Evolutionary conservation across 2,797 vertebrate species (phyloP), one percentile per base, ranked within the genome.

Genomic region (Carcharodon carcharias): DNA sequence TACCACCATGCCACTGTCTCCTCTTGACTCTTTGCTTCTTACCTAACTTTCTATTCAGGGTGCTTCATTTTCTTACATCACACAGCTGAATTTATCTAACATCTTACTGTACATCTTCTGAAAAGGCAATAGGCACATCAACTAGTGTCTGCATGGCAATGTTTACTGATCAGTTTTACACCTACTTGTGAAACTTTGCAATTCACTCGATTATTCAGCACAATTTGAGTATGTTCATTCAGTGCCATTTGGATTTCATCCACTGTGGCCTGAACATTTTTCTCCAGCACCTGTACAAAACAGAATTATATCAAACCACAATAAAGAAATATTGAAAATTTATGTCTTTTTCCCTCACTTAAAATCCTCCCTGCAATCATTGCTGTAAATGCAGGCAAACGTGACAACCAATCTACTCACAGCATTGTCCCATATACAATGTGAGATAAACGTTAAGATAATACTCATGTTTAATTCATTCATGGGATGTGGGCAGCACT

Each of bases 181-280:
- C 98, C 98, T 65, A 98, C 98, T n/a, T 97, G 97, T 18, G 97
- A 97, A 4, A 96, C 96, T 0, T 97, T 96, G 61, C 97, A 96
- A 3, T 85, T 96, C 56, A 96, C 40, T 1, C 97, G 97, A 21
- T 97, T 97, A 6, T 97, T 97, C 0, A 99, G 12, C 18, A 98
- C 97, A 73, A 97, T 96, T 0, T 94, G n/a, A n/a, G 97, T 97
- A 0, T 98, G 98, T 6, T 5, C 82, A 88, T 98, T 97, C 96
- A 99, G 96, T 54, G 97, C 97, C 7, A 98, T 98, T 80, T 98
- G 98, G 87, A 98, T 98, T 97, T 98, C 98, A 1, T 96, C 96
- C 45, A 97, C 97, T 40, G 97, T 97, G n/a, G 97, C 97, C 71
- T 97, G 96, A 40, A 96, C 23, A 73, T 97, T 98, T n/a, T 97